Conservation (phyloP, 2,797 vertebrate genomes). For the Myiotriccus ornatus region DNA sequence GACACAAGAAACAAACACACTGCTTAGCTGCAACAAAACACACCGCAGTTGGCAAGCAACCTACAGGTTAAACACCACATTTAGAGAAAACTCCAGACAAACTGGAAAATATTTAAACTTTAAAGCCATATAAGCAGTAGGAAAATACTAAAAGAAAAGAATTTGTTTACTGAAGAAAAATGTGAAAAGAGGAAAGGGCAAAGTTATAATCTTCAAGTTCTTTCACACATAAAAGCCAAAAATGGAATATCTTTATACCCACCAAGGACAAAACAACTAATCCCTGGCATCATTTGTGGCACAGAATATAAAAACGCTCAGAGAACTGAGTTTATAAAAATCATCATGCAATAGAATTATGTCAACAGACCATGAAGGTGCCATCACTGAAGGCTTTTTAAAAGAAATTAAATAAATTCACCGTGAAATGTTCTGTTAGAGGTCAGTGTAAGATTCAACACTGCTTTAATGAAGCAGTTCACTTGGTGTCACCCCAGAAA, state of each 20-base stretch:
- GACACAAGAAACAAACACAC: neutral
- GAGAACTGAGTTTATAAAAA: neutral
- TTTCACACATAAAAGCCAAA: neutral
- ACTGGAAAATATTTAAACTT: neutral
- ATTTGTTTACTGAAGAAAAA: neutral
- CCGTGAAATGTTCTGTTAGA: neutral
- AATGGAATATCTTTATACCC: neutral
- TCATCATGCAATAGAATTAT: neutral
- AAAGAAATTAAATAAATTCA: neutral
- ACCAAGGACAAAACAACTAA: neutral
- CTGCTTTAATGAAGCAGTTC: neutral
- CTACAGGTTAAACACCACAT: neutral
- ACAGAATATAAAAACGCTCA: neutral
- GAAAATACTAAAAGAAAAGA: neutral
- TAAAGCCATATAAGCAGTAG: neutral
- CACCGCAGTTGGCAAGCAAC: neutral
- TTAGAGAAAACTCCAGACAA: neutral
- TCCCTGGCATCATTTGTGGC: neutral
- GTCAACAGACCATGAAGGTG: neutral
- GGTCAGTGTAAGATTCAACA: neutral
- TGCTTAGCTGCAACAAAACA: neutral
- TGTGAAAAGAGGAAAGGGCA: neutral
- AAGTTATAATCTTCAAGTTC: neutral
- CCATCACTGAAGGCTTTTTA: neutral
- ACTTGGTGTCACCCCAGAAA: neutral